A percentile compares a stretch with the other conserved stretches of the same genome.
Conservation (phyloP, 92 coral and sea anemone species). For the Micromussa lordhowensis region DNA sequence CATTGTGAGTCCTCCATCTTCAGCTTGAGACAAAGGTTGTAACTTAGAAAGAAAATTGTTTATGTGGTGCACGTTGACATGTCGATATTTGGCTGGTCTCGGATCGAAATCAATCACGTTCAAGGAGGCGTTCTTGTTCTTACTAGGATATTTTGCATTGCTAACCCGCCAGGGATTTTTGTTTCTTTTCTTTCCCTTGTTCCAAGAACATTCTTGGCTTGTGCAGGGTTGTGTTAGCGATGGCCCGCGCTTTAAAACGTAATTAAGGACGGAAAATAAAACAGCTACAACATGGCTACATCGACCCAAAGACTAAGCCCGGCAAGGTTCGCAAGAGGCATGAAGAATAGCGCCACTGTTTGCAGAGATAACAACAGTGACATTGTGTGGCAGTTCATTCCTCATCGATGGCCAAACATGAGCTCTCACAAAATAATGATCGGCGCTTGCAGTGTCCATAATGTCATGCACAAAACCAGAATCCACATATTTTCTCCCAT, state of each 20-base stretch:
- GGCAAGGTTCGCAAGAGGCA: slow-evolving; percentile 59
- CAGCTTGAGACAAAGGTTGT: slow-evolving; percentile 8
- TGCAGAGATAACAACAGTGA: slow-evolving; percentile 18
- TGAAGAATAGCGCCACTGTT: slow-evolving; percentile 58
- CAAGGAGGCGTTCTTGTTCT: slow-evolving; percentile 32
- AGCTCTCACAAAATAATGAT: slow-evolving; percentile 57
- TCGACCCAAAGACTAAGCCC: slow-evolving; percentile 44
- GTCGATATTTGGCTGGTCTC: slow-evolving; percentile 32
- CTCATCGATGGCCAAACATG: slow-evolving; percentile 71
- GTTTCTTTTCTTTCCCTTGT: slow-evolving; percentile 56
- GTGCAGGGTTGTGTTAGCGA: too few relatives aligned
- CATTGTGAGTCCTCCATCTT: slow-evolving; percentile 25
- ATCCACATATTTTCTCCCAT: slow-evolving; percentile 59
- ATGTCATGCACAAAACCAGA: slow-evolving; percentile 48
- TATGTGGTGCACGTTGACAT: slow-evolving; percentile 1
- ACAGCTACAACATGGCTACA: slow-evolving; percentile 74
- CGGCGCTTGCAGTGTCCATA: slow-evolving; percentile 7
- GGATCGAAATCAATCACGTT: slow-evolving; percentile 68
- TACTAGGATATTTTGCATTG: slow-evolving; percentile 6
- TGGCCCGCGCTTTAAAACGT: slow-evolving; percentile 47
- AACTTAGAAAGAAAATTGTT: slow-evolving; percentile 35
- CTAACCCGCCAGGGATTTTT: slow-evolving; percentile 51
- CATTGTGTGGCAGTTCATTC: slow-evolving; percentile 58
- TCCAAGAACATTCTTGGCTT: slow-evolving; percentile 62
- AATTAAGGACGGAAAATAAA: slow-evolving; percentile 38